Evolutionary conservation across 2,113 vertebrate species (phyloP), one percentile per base, ranked within the genome.

Genomic region (Falco punctatus): DNA sequence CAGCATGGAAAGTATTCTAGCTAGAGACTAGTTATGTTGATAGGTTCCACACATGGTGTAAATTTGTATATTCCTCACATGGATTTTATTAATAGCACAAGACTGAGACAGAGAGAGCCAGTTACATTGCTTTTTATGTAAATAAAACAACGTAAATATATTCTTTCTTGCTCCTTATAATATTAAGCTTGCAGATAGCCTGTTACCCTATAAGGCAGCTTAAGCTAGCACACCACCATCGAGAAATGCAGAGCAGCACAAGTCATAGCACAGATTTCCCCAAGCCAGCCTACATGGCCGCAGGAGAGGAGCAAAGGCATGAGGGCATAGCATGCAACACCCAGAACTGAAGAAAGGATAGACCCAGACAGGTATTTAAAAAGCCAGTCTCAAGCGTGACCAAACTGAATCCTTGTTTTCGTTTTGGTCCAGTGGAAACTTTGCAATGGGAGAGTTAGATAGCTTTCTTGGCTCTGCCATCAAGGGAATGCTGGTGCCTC

Each of bases 71-170:
- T 94, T 94, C 52, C 65, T 96, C 71, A 86, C 88, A 42, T 77
- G 77, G 28, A 35, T 92, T 87, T 97, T 96, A 96, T 98, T 96
- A 96, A 96, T 97, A 96, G 87, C 55, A 67, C 38, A 54, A 15
- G 44, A 42, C 48, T 70, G 81, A 92, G 78, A 84, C 38, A 81
- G 57, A 33, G 75, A 86, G 64, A 94, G 80, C 5, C 59, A 74
- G 66, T 85, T 77, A 42, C 57, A 42, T 77, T 59, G 70, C 12
- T 90, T 33, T 81, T 77, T 33, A 54, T 65, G 17, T 58, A 88
- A 93, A 74, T 58, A 71, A 91, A 97, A 55, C 32, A 83, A 65
- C 28, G 51, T 23, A 84, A 86, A 79, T 35, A 55, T 12, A 51
- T 49, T 73, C 22, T 79, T 78, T 93, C 38, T 78, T 70, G 35